A percentile compares a stretch with the other conserved stretches of the same genome.
These are phyloP conservation scores for Microctenopoma lineatum DNA, from an alignment of 2,797 vertebrate species.

Conservation along the genomic window DNA sequence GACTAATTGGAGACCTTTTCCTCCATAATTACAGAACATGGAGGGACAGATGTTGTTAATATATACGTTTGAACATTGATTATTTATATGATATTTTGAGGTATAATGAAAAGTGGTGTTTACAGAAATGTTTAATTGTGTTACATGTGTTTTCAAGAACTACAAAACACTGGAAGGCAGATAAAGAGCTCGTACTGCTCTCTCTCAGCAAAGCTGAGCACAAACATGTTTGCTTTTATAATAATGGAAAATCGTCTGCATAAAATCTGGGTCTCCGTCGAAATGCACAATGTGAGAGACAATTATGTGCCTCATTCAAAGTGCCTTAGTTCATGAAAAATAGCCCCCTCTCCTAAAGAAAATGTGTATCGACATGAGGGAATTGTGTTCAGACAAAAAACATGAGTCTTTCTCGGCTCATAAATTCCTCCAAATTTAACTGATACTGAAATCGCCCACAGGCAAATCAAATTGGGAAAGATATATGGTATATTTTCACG, in stretches of 20 bases:
- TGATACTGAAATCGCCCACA: constrained; percentile 3
- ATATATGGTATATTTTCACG: constrained; percentile 18
- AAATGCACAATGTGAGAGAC: constrained; percentile 20
- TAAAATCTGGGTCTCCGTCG: constrained; percentile 18
- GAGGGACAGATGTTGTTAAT: constrained; percentile 41
- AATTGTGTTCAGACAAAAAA: constrained; percentile 18
- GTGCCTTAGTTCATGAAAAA: constrained; percentile 20
- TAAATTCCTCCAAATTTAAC: constrained; percentile 6
- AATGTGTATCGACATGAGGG: background rate
- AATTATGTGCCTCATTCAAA: constrained; percentile 11
- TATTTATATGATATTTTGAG: background rate
- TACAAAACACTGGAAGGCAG: background rate
- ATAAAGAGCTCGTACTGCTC: background rate
- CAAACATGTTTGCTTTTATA: constrained; percentile 14
- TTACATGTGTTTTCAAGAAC: constrained; percentile 1
- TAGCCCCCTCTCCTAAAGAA: background rate
- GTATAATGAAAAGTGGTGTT: constrained; percentile 3
- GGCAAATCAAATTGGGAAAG: constrained; percentile 22
- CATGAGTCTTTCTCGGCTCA: constrained; percentile 26
- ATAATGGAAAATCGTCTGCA: constrained; percentile 17
- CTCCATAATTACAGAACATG: constrained; percentile 17
- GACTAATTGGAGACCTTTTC: constrained; percentile 69
- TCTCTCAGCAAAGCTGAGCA: background rate
- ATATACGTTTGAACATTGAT: constrained; percentile 3
- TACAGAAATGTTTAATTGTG: background rate